phyloP scores from a whole-genome alignment of 2,797 vertebrate species.

The Takifugu ocellatus region DNA sequence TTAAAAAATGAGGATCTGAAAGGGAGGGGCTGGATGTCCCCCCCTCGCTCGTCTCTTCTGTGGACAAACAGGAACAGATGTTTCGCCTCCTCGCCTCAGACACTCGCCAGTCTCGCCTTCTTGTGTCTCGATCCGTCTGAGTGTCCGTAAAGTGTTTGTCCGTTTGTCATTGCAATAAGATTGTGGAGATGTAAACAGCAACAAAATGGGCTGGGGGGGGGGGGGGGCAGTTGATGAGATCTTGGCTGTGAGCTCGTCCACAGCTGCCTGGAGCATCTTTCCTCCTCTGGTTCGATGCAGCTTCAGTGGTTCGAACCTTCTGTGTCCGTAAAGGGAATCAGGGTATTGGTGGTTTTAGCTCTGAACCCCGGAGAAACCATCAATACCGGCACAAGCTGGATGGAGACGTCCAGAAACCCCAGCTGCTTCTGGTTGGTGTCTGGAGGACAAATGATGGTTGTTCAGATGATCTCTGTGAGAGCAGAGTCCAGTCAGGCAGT shows the following conservation, averaged over 20 bases:
- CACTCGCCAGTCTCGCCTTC: constrained; percentile 23
- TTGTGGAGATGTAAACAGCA: constrained; percentile 58
- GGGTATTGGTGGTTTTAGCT: too few relatives aligned
- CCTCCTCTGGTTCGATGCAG: constrained; percentile 31
- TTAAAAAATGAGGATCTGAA: too few relatives aligned
- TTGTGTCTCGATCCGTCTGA: constrained; percentile 36
- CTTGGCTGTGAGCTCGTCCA: constrained; percentile 49
- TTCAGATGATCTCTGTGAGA: too few relatives aligned
- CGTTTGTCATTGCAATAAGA: constrained; percentile 42
- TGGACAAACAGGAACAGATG: constrained; percentile 44
- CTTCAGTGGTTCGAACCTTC: constrained; percentile 36
- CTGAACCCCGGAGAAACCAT: too few relatives aligned
- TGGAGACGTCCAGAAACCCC: too few relatives aligned
- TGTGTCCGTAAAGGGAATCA: constrained; percentile 3
- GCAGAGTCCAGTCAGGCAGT: too few relatives aligned
- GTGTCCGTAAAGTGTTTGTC: constrained; percentile 31
- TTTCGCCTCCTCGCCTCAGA: constrained; percentile 34
- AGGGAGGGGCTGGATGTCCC: too few relatives aligned
- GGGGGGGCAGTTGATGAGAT: constrained; percentile 48
- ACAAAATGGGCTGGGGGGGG: constrained; percentile 32
- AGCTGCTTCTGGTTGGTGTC: too few relatives aligned
- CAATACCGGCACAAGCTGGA: too few relatives aligned
- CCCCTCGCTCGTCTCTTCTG: background rate
- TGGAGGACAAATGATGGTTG: too few relatives aligned
- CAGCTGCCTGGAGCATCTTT: constrained; percentile 47